A percentile compares a stretch with the other conserved stretches of the same genome.
Conservation (phyloP, 1,140 invertebrate species). For the Archegozetes longisetosus region DNA sequence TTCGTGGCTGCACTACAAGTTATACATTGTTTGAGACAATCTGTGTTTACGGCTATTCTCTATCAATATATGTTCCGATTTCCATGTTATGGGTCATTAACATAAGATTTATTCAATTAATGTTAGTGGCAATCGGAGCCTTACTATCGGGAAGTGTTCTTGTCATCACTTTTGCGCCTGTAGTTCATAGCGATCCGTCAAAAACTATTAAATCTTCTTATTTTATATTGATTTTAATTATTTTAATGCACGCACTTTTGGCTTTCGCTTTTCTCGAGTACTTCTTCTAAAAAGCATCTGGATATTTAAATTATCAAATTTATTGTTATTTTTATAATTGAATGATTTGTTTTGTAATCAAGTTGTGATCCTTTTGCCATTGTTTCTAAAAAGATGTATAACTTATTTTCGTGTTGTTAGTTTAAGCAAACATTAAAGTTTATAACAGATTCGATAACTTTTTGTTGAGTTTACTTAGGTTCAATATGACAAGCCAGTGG, state of each 20-base stretch:
- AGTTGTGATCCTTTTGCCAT: neutral
- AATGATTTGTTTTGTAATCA: neutral
- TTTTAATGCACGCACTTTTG: conserved; percentile 9
- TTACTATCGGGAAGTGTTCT: conserved; percentile 17
- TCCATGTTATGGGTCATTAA: conserved; percentile 37
- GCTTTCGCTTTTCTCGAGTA: conserved; percentile 13
- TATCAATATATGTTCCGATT: conserved; percentile 82
- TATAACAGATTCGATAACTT: no score
- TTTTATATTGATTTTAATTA: conserved; percentile 16
- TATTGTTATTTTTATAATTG: neutral
- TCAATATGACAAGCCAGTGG: no score
- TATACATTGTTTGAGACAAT: conserved; percentile 56
- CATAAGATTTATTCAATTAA: conserved; percentile 12
- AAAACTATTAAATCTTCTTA: conserved; percentile 14
- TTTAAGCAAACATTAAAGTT: no score
- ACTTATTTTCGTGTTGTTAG: no score
- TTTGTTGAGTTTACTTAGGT: no score
- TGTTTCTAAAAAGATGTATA: no score
- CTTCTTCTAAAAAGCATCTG: conserved; percentile 13
- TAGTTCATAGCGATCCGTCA: conserved; percentile 16
- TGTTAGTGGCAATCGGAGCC: conserved; percentile 9
- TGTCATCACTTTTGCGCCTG: conserved; percentile 16
- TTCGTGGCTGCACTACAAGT: conserved; percentile 45
- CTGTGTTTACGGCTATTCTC: conserved; percentile 86
- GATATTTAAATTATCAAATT: neutral